Evolutionary conservation across 64 coral and sea anemone genomes (phyloP).

Genomic region (Actinia equina): DNA sequence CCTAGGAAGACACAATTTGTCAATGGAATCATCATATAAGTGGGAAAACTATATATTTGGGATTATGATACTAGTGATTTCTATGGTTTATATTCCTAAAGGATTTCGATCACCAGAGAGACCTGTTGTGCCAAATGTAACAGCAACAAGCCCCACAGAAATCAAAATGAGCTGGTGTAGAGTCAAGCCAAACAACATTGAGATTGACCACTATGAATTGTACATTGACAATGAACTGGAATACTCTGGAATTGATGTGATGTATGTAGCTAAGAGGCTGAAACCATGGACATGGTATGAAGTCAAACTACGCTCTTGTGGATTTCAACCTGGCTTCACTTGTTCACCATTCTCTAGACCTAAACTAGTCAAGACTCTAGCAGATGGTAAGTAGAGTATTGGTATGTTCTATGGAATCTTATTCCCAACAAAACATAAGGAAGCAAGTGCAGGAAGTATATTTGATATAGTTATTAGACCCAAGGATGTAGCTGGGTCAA

Average conservation of each 20-base stretch:
- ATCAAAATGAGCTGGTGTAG: constrained; percentile 85
- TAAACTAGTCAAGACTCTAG: constrained; percentile 45
- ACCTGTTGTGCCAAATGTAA: constrained; percentile 90
- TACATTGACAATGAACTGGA: constrained; percentile 84
- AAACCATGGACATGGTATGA: constrained; percentile 79
- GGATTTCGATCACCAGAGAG: constrained; percentile 64
- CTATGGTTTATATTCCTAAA: constrained; percentile 9
- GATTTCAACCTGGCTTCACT: constrained; percentile 54
- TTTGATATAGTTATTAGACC: background rate
- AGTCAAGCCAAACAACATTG: constrained; percentile 82
- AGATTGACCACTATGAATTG: constrained; percentile 90
- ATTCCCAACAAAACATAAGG: background rate
- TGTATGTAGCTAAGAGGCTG: constrained; percentile 78
- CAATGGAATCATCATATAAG: background rate
- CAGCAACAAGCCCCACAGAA: constrained; percentile 62
- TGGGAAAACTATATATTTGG: background rate
- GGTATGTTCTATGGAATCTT: background rate
- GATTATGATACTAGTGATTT: background rate
- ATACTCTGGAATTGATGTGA: constrained; percentile 88
- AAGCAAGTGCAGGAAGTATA: background rate
- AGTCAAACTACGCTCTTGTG: constrained; percentile 81
- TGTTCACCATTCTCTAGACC: constrained; percentile 71
- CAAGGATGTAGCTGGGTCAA: background rate
- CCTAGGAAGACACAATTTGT: background rate
- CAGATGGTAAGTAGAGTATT: constrained; percentile 53